Evolutionary conservation across 2,888 invertebrate genomes (phyloP), one percentile per base, ranked within the genome.

Genomic region (Matsumyia berberina): DNA sequence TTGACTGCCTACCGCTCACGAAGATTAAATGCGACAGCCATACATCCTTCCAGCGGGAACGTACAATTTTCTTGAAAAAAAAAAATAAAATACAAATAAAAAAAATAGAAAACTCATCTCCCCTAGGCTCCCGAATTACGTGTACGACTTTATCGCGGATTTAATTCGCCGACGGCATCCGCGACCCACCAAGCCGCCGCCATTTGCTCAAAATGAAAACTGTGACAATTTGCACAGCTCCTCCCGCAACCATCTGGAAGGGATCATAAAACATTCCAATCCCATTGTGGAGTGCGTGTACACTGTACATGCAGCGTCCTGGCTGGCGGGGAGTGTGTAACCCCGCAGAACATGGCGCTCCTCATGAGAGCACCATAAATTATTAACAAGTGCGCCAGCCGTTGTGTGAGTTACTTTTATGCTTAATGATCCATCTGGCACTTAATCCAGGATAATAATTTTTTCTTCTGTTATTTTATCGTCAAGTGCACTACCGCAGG

Each of bases 341-440:
- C 62, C 37, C 69, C 37, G 15, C 17, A 49, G 74, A 66, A 64
- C 74, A 57, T 37, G 57, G 15, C 44, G 49, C 58, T 77, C 42
- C 51, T 76, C 42, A 69, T 69, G 55, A 64, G 70, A 35, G 64
- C 46, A 33, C 69, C 58, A 85, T 85, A 85, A 85, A 85, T 85
- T 85, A 85, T 80, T 85, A 80, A 85, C 85, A 85, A 85, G 85
- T 85, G 64, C 60, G 80, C 66, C 85, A 85, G 77, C 79, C 69
- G 69, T 85, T 85, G 79, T 85, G 73, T 79, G 79, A 85, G 74
- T 74, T 85, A 85, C 83, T 79, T 85, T 85, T 85, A 85, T 80
- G 85, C 80, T 85, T 85, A 85, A 85, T 85, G 85, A 85, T 85
- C 85, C 85, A 80, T 85, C 80, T 85, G 85, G 74, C 80, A 85